A percentile compares a stretch with the other conserved stretches of the same genome.
Conservation (phyloP, 2,113 vertebrate genomes). For the Shinisaurus crocodilurus region DNA sequence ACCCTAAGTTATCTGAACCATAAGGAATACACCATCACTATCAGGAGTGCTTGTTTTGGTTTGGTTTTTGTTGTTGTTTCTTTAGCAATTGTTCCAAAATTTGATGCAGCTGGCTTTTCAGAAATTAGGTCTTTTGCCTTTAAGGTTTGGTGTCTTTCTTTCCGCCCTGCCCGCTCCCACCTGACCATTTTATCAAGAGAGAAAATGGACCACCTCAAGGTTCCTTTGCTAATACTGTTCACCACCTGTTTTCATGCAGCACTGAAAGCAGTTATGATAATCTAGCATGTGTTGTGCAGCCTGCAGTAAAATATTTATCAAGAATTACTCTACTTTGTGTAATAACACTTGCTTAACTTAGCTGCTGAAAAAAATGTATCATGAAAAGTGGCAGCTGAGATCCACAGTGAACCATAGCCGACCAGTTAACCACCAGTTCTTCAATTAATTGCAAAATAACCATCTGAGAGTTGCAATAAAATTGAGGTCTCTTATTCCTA, state of each 20-base stretch:
- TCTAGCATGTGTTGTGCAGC: slow-evolving; percentile 10
- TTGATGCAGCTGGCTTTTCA: neutral
- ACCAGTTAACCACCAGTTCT: neutral
- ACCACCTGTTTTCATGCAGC: neutral
- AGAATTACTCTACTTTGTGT: neutral
- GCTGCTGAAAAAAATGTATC: neutral
- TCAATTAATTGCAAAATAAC: slow-evolving; percentile 4
- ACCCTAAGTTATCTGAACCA: neutral
- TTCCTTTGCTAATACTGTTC: neutral
- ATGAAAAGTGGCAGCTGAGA: neutral
- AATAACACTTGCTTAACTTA: neutral
- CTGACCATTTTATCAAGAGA: neutral
- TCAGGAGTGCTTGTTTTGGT: neutral
- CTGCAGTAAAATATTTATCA: neutral
- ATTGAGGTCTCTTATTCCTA: neutral
- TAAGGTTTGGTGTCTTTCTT: neutral
- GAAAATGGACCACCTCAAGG: neutral
- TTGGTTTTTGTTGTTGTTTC: no score
- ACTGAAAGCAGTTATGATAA: slow-evolving; percentile 5
- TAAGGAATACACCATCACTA: neutral
- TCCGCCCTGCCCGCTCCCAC: neutral
- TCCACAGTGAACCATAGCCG: neutral
- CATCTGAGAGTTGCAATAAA: neutral
- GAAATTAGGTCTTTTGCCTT: neutral
- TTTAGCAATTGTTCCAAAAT: no score